A percentile compares a stretch with the other conserved stretches of the same genome.
Conservation (phyloP, 2,888 invertebrate species). For the Nasonia oneida region DNA sequence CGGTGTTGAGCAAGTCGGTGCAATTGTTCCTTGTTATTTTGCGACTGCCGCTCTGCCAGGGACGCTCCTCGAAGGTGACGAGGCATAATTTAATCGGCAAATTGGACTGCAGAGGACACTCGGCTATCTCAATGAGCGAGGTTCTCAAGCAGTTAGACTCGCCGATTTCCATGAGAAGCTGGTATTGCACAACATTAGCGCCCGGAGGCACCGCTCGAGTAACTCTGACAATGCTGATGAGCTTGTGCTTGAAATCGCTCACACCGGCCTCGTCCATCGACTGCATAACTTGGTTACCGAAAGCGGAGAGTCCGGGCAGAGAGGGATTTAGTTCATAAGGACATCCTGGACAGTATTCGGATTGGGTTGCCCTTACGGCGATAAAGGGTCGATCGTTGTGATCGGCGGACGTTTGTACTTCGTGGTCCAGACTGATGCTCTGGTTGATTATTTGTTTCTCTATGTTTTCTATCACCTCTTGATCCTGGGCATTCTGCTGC, state of each 20-base stretch:
- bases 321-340: constrained; percentile 75
- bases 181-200: constrained; percentile 72
- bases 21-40: constrained; percentile 74
- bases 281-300: constrained; percentile 70
- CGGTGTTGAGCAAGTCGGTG: constrained; percentile 67
- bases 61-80: constrained; percentile 73
- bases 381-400: constrained; percentile 74
- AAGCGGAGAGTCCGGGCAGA: constrained; percentile 71
- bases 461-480: constrained; percentile 67
- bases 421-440: constrained; percentile 71
- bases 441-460: constrained; percentile 68
- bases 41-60: constrained; percentile 70
- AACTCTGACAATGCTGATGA: constrained; percentile 71
- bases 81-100: constrained; percentile 70
- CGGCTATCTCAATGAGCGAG: constrained; percentile 67
- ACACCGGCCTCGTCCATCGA: constrained; percentile 72
- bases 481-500: constrained; percentile 63
- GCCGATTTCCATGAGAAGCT: constrained; percentile 72
- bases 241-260: constrained; percentile 74
- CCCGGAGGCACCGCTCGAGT: constrained; percentile 73
- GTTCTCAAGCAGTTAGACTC: constrained; percentile 73
- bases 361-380: constrained; percentile 70
- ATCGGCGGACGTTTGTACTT: constrained; percentile 70
- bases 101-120: constrained; percentile 71
- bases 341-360: constrained; percentile 75